A percentile compares a stretch with the other conserved stretches of the same genome.
These are phyloP conservation scores for Dascyllus trimaculatus DNA, from an alignment of 2,113 vertebrate genomes.

Conservation along the genomic window DNA sequence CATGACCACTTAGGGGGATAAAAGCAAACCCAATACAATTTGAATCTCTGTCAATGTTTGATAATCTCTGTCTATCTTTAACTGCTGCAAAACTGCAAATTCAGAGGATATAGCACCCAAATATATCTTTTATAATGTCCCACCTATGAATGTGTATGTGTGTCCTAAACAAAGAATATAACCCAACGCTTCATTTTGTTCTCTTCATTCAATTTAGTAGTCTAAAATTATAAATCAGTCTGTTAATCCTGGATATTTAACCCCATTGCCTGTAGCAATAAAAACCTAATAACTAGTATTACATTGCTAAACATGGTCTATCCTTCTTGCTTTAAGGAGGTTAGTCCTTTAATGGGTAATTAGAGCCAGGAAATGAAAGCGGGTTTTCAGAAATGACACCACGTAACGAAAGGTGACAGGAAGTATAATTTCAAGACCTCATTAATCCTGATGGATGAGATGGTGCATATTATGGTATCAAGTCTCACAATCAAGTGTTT, in stretches of 20 bases:
- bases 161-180: neutral
- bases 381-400: conserved; percentile 36
- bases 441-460: conserved; percentile 59
- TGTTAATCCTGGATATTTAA: conserved; percentile 69
- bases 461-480: conserved; percentile 61
- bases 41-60: no score
- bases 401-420: conserved; percentile 62
- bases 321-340: conserved; percentile 45
- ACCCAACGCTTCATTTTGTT: conserved; percentile 1
- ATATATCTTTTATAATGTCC: neutral
- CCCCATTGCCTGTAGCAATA: conserved; percentile 39
- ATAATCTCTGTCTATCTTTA: neutral
- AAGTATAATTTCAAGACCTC: conserved; percentile 61
- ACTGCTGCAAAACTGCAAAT: no score
- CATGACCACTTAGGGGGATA: neutral
- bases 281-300: conserved; percentile 66
- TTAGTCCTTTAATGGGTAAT: conserved; percentile 55
- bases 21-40: neutral
- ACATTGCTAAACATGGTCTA: conserved; percentile 50
- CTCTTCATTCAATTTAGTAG: conserved; percentile 21
- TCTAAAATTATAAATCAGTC: conserved; percentile 52
- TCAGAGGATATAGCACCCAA: no score
- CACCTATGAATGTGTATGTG: neutral
- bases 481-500: conserved; percentile 75
- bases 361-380: conserved; percentile 57